Evolutionary conservation across 1,140 invertebrate genomes (phyloP), one percentile per base, ranked within the genome.

Genomic region (Hyphantria cunea): DNA sequence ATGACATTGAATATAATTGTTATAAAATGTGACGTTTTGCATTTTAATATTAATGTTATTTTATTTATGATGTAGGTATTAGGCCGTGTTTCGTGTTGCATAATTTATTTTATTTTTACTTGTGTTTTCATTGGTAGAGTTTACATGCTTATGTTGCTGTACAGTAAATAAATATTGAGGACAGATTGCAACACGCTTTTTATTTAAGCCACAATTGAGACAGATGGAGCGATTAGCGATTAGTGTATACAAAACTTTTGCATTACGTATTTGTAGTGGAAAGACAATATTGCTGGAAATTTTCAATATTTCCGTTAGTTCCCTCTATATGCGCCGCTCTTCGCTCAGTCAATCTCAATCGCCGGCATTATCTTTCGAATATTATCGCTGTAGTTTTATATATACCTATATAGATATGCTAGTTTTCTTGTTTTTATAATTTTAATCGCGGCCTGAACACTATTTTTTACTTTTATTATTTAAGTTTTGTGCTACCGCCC

Each of bases 31-130:
- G 34, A 49, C 42, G 68, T 73, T 70, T 78, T 77, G 77, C 74
- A 80, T 79, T 73, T 78, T 74, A 70, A 67, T 64, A 62, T 54
- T 53, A 62, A 49, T 45, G 56, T 53, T 62, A 52, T 65, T 62
- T 37, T 69, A 68, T 68, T 68, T 68, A 64, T 68, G 34, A 41
- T n/a, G 31, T 55, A 58, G 58, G 52, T 68, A 17, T 42, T 64
- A 45, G 31, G 68, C 67, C 56, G 51, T 69, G 60, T 74, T 82
- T 84, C 83, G 66, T 84, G 80, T 86, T 87, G 79, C 84, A 74
- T 87, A 86, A 89, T 84, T 86, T 86, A 87, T 83, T 83, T 54
- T 80, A 80, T 84, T 85, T 84, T 83, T 76, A 82, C 34, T 61
- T 69, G 72, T 77, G 78, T 85, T 85, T 44, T 82, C 79, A 62